A percentile compares a stretch with the other conserved stretches of the same genome.
phyloP scores from a whole-genome alignment of 2,797 vertebrate species.

The Phyllotis vaccarum region DNA sequence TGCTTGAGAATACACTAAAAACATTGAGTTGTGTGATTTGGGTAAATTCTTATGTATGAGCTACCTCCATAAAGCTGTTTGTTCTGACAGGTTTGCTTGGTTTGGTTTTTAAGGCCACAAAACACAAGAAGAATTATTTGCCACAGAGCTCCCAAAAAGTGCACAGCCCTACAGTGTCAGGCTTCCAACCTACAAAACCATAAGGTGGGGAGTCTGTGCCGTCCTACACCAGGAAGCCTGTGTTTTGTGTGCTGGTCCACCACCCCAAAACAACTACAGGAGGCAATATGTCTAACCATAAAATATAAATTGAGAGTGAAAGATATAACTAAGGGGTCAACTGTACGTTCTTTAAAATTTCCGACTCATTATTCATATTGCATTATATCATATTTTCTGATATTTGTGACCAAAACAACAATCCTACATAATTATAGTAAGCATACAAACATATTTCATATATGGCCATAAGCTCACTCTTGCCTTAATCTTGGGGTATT shows the following conservation, averaged over 20 bases:
- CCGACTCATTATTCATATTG: neutral
- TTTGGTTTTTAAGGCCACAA: neutral
- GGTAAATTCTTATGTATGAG: neutral
- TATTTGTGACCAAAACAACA: neutral
- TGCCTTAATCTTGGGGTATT: conserved; percentile 28
- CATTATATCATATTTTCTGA: conserved; percentile 38
- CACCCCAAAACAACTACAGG: neutral
- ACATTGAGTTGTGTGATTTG: neutral
- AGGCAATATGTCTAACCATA: neutral
- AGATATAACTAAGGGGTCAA: neutral
- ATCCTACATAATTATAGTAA: conserved; percentile 28
- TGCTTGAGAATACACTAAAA: neutral
- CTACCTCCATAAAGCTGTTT: neutral
- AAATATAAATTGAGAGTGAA: neutral
- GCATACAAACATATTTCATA: neutral
- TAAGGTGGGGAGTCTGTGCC: neutral
- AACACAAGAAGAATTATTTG: neutral
- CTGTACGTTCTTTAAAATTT: neutral
- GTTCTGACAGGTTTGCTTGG: no score
- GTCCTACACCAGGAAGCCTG: conserved; percentile 12
- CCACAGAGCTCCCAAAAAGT: neutral
- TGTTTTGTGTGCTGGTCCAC: neutral
- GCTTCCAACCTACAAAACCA: neutral
- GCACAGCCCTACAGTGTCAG: neutral
- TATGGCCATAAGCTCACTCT: neutral